A percentile compares a stretch with the other conserved stretches of the same genome.
Conservation (phyloP, 2,888 invertebrate species). For the Drosophila gaucha region DNA sequence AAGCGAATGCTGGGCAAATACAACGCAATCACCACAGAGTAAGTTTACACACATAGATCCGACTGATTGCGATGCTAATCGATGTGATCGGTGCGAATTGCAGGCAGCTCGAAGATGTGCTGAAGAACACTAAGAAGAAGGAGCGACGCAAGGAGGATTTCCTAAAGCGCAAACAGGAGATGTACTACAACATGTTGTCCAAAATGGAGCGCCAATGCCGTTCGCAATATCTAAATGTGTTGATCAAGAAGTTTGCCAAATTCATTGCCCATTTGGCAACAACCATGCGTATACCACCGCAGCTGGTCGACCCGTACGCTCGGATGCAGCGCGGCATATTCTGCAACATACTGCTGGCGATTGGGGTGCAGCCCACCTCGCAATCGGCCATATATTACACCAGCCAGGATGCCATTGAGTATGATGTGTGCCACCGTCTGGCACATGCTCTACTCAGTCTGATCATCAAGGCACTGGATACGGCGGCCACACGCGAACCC, state of each 20-base stretch:
- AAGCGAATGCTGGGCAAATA: slow-evolving; percentile 68
- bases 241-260: slow-evolving; percentile 78
- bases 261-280: slow-evolving; percentile 81
- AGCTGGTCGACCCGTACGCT: slow-evolving; percentile 77
- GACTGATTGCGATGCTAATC: not conserved
- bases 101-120: slow-evolving; percentile 75
- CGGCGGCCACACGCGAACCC: slow-evolving; percentile 69
- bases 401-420: slow-evolving; percentile 76
- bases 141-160: slow-evolving; percentile 73
- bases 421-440: slow-evolving; percentile 78
- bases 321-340: slow-evolving; percentile 82
- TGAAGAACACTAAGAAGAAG: slow-evolving; percentile 69
- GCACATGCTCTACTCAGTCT: slow-evolving; percentile 79
- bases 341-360: slow-evolving; percentile 79
- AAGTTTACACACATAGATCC: slow-evolving; percentile 21
- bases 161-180: slow-evolving; percentile 75
- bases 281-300: slow-evolving; percentile 78
- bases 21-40: slow-evolving; percentile 70
- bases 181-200: slow-evolving; percentile 78
- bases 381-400: slow-evolving; percentile 78
- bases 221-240: slow-evolving; percentile 75
- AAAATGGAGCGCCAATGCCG: slow-evolving; percentile 80
- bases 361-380: slow-evolving; percentile 76
- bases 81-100: not conserved
- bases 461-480: slow-evolving; percentile 79